Conservation (phyloP, 2,888 invertebrate species). For the Serripes groenlandicus region DNA sequence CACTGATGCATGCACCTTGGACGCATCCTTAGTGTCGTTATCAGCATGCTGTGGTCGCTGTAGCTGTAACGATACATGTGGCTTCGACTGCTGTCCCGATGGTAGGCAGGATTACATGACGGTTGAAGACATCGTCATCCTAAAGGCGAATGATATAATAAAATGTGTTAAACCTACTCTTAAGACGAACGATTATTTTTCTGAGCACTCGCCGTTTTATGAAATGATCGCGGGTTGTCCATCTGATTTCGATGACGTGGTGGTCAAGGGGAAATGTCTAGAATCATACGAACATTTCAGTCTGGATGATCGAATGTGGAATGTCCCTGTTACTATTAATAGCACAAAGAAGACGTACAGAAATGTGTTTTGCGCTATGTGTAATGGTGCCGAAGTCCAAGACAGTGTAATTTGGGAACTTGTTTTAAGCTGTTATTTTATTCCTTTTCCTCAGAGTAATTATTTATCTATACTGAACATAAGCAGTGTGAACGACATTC, state of each 20-base stretch:
- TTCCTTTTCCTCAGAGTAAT: too few relatives aligned
- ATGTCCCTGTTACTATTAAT: constrained; percentile 13
- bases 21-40: too few relatives aligned
- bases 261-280: not conserved
- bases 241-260: not conserved
- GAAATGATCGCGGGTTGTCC: constrained; percentile 24
- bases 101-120: not conserved
- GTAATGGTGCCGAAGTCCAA: not conserved
- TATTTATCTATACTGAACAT: too few relatives aligned
- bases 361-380: constrained; percentile 16
- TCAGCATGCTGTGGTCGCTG: constrained; percentile 1
- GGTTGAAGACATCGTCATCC: not conserved
- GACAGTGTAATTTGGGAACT: not conserved
- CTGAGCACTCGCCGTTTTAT: not conserved
- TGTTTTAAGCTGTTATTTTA: not conserved
- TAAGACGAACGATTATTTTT: not conserved
- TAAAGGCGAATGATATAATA: not conserved
- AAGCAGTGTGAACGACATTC: not conserved
- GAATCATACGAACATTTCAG: not conserved
- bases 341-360: not conserved
- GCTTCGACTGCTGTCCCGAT: constrained; percentile 10
- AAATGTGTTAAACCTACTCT: constrained; percentile 8
- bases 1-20: not conserved
- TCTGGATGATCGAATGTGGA: not conserved
- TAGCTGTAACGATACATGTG: not conserved